A percentile compares a stretch with the other conserved stretches of the same genome.
Evolutionary conservation across 2,797 vertebrate genomes (phyloP).

Genomic region (Diplodus puntazzo): DNA sequence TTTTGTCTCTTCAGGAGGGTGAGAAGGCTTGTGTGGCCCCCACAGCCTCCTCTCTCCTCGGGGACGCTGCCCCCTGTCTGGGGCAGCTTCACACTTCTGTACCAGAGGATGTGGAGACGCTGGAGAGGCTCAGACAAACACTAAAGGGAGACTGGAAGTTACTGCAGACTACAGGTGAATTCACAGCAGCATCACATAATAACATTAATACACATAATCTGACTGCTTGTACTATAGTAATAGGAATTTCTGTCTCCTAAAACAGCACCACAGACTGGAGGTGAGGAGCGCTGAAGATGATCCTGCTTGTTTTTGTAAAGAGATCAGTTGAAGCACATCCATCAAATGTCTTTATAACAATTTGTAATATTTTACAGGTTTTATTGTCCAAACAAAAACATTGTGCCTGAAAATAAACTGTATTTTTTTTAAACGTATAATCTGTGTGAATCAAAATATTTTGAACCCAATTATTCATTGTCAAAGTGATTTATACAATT

Average conservation of each 20-base stretch:
- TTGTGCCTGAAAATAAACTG: neutral
- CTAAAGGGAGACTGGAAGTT: constrained; percentile 81
- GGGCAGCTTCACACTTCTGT: constrained; percentile 57
- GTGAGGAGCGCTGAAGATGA: constrained; percentile 36
- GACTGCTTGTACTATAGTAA: neutral
- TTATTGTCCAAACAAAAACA: neutral
- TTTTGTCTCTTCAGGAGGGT: constrained; percentile 60
- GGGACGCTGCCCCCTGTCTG: constrained; percentile 72
- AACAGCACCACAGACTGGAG: constrained; percentile 60
- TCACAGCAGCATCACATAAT: neutral
- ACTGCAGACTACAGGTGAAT: constrained; percentile 75
- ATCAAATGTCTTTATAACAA: neutral
- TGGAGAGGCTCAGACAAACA: constrained; percentile 75
- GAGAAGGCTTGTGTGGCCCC: constrained; percentile 55
- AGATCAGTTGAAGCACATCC: neutral
- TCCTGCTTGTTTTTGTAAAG: neutral
- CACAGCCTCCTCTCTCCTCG: constrained; percentile 77
- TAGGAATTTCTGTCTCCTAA: constrained; percentile 14
- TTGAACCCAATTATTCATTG: neutral
- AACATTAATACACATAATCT: neutral
- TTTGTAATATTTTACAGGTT: neutral
- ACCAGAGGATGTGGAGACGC: constrained; percentile 59
- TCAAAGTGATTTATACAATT: neutral
- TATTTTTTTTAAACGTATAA: neutral
- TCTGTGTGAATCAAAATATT: neutral